Evolutionary conservation across 2,113 vertebrate species (phyloP), one percentile per base, ranked within the genome.

Genomic region (Indicator indicator): DNA sequence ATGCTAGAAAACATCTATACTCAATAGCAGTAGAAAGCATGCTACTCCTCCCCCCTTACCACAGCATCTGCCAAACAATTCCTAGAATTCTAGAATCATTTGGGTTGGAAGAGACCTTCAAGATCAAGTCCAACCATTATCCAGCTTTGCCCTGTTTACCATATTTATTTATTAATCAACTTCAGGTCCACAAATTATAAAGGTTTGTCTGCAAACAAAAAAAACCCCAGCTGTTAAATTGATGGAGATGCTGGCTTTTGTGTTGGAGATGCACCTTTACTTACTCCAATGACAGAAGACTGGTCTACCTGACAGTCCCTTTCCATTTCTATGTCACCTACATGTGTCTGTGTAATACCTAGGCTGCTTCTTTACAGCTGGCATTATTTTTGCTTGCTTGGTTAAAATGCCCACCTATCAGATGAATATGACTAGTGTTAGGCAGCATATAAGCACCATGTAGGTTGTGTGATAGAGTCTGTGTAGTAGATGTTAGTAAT

Each of bases 371-470:
- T 88, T 78, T 79, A 69, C 73, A 73, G 32, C 88, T 86, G 70
- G 67, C 84, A 88, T 93, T 94, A 88, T 94, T 96, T 90, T 75
- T 93, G 30, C 14, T 0, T 27, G 65, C 82, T 75, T 91, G 54
- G 23, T 86, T 90, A 84, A 60, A 74, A 9, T 76, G 56, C 62
- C 69, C 14, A 8, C 62, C 62, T 44, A 77, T 94, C 92, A 84
- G 85, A 69, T 89, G 77, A 93, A 93, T 95, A 95, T 96, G 94
- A 92, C 59, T 92, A 26, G 36, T 70, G 88, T 83, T 88, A 86
- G 87, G 94, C 81, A 95, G 91, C 94, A 94, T 96, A 96, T 95
- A 93, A 90, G 46, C 91, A 93, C 56, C 76, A 5, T 9, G 42
- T 87, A 96, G 95, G 52, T 75, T 67, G 50, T 86, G 42, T 89